Percentiles rank a stretch among this genome's conserved stretches.
Evolutionary conservation across 2,797 vertebrate genomes (phyloP).

Genomic region (Hemibagrus guttatus): DNA sequence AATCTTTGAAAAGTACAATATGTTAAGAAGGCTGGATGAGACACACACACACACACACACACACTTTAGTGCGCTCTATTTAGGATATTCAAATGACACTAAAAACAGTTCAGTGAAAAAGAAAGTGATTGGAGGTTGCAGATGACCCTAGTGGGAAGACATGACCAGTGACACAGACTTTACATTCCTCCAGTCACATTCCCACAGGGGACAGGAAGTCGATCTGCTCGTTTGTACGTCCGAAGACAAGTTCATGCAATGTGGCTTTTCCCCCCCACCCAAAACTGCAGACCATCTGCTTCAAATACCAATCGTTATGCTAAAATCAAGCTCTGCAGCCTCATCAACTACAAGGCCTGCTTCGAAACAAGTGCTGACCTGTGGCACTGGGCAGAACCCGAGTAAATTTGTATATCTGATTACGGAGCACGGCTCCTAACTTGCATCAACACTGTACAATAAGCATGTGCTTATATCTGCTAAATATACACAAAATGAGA

Average conservation of each 20-base stretch:
- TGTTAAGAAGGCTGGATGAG: neutral
- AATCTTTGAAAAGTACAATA: neutral
- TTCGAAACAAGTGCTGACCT: neutral
- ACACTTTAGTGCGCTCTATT: neutral
- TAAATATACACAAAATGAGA: neutral
- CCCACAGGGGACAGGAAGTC: slow-evolving; percentile 52
- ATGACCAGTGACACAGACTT: slow-evolving; percentile 21
- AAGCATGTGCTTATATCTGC: too few species aligned
- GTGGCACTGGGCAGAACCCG: neutral
- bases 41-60: too few species aligned
- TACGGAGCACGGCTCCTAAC: neutral
- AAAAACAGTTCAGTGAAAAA: neutral
- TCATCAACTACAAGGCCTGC: neutral
- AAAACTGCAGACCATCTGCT: slow-evolving; percentile 24
- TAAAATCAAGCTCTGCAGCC: neutral
- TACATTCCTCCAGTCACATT: slow-evolving; percentile 45
- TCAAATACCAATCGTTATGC: slow-evolving; percentile 1
- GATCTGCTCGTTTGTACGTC: slow-evolving; percentile 31
- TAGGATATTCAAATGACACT: neutral
- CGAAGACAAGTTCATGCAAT: neutral
- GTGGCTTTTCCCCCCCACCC: slow-evolving; percentile 26
- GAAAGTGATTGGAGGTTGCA: neutral
- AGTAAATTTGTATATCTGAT: neutral
- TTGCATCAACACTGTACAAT: neutral
- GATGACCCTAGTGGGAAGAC: slow-evolving; percentile 29